A percentile compares a stretch with the other conserved stretches of the same genome.
Evolutionary conservation across 2,113 vertebrate species (phyloP).

Genomic region (Gasterosteus nipponicus): DNA sequence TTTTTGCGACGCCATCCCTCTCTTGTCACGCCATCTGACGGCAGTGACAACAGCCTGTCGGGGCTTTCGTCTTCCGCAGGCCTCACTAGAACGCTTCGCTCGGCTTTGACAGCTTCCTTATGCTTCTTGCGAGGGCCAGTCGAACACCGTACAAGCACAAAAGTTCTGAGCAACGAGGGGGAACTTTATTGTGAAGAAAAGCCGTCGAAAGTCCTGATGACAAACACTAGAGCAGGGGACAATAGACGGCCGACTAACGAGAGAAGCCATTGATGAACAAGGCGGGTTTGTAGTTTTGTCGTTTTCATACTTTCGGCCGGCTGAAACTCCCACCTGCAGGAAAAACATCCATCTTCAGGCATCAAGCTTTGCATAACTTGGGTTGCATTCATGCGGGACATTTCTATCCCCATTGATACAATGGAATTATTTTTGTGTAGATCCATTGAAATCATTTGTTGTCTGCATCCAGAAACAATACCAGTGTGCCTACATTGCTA

Average conservation of each 20-base stretch:
- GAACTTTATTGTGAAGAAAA: neutral
- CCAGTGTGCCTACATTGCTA: neutral
- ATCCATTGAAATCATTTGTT: neutral
- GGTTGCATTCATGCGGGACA: too few species aligned
- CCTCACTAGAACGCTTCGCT: slow-evolving; percentile 14
- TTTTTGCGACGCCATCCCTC: neutral
- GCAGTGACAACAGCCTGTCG: slow-evolving; percentile 4
- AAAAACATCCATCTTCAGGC: neutral
- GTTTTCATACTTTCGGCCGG: neutral
- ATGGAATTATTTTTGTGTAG: neutral
- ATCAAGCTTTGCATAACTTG: neutral
- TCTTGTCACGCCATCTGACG: slow-evolving; percentile 22
- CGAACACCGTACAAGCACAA: neutral
- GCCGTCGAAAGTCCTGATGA: too few species aligned
- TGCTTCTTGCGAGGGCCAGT: slow-evolving; percentile 17
- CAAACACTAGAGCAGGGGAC: neutral
- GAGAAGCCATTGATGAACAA: neutral
- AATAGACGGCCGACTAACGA: too few species aligned
- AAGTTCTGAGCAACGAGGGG: neutral
- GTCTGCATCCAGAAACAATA: neutral
- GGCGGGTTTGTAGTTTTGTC: neutral
- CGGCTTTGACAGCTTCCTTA: slow-evolving; percentile 36
- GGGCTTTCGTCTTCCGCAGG: slow-evolving; percentile 6
- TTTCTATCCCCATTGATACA: neutral
- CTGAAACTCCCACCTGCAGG: neutral